Evolutionary conservation across 2,113 vertebrate species (phyloP), one percentile per base, ranked within the genome.

Genomic region (Narcine bancroftii): DNA sequence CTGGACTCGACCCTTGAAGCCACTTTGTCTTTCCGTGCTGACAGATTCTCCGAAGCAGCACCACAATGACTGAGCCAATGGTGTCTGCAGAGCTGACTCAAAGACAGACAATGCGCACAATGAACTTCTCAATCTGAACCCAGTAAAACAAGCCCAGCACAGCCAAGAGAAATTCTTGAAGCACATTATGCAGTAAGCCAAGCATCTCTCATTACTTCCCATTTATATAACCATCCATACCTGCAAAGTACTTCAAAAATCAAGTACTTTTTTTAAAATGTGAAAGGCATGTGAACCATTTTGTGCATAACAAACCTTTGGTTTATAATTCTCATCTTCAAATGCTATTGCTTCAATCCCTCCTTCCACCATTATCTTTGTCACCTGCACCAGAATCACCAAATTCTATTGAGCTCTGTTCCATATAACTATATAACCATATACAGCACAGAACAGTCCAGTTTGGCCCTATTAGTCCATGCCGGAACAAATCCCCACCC

Each of bases 21-120:
- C 60, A 87, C 56, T 87, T 63, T 87, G 53, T 60, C 53, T 87
- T n/a, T 87, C 53, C 19, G 81, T 21, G 81, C 81, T 87, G 81
- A 87, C 81, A 60, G 53, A 60, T 87, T 56, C 53, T 60, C 13
- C n/a, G 53, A 33, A n/a, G 53, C 81, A 36, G 81, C 29, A n/a
- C 33, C n/a, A 60, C 4, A 33, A 87, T 33, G 1, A 21, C 53
- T 6, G 33, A 87, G 81, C 81, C 21, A 50, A 56, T 11, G 39
- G 33, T 33, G 33, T 36, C 53, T 36, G 53, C 81, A 36, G 81
- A 53, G 15, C 56, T 36, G 33, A 53, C 81, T 87, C 56, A 87
- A 81, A 60, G 29, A 29, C 53, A 87, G 33, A 53, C 33, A 19
- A 39, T 36, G 19, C 53, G n/a, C 81, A 36, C 53, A 87, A 63